phyloP scores from a whole-genome alignment of 2,797 vertebrate genomes.

The Brachyrhaphis roseni region DNA sequence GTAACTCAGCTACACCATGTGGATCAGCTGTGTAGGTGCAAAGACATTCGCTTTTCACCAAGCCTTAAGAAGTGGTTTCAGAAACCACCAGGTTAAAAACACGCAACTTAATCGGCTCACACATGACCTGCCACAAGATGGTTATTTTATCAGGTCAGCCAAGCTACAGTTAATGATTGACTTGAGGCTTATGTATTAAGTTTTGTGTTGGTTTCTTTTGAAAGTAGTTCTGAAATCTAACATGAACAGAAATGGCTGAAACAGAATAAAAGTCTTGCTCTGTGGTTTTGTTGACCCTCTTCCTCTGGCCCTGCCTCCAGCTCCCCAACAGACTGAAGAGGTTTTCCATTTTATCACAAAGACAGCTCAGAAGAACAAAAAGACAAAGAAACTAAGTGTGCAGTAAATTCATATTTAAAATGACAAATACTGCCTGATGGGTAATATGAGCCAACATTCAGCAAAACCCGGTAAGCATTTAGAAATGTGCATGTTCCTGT shows the following conservation, averaged over 20 bases:
- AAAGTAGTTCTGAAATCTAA: not conserved
- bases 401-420: not conserved
- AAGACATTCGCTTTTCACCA: not conserved
- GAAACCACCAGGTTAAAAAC: not conserved
- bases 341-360: not conserved
- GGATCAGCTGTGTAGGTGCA: not conserved
- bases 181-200: not conserved
- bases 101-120: no score
- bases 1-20: not conserved
- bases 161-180: not conserved
- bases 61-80: not conserved
- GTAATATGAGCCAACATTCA: not conserved
- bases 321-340: not conserved
- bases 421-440: not conserved
- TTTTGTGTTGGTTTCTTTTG: not conserved
- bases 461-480: not conserved
- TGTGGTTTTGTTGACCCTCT: not conserved
- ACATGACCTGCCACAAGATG: no score
- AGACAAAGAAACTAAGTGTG: not conserved
- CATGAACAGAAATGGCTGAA: not conserved
- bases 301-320: not conserved
- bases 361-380: not conserved
- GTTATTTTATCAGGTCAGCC: not conserved
- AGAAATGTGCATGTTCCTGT: not conserved
- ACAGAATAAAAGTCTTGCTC: not conserved